phyloP scores from a whole-genome alignment of 2,888 invertebrate species.

The Pristionchus exspectatus region DNA sequence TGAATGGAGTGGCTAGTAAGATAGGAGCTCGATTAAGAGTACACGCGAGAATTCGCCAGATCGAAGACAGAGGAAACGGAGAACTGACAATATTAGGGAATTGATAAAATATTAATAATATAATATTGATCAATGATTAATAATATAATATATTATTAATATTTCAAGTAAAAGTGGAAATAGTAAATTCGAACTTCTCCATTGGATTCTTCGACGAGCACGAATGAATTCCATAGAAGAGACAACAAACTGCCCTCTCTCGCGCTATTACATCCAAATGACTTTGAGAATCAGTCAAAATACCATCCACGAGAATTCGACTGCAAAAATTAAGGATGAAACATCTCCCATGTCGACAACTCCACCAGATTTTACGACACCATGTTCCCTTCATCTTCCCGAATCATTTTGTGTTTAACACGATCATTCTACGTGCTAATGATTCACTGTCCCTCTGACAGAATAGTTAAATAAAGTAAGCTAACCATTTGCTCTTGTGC shows the following conservation, averaged over 20 bases:
- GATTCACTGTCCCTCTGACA: too few relatives aligned
- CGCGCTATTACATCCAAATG: not conserved
- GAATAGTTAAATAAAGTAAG: not conserved
- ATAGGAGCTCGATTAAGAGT: constrained; percentile 26
- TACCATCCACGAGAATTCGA: not conserved
- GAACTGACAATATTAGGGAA: not conserved
- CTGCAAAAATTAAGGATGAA: not conserved
- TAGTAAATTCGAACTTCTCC: not conserved
- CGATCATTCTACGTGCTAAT: too few relatives aligned
- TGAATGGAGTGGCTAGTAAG: constrained; percentile 25
- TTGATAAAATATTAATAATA: not conserved
- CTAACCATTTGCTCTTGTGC: constrained; percentile 5
- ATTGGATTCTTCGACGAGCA: constrained; percentile 14
- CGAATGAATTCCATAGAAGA: constrained; percentile 36
- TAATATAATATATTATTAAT: not conserved
- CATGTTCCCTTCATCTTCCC: too few relatives aligned
- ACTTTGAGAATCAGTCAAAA: not conserved
- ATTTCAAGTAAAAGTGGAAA: not conserved
- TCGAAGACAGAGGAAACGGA: not conserved
- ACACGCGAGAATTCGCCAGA: constrained; percentile 28
- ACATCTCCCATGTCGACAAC: too few relatives aligned
- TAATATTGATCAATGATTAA: too few relatives aligned
- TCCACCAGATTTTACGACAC: too few relatives aligned
- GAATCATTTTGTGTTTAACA: too few relatives aligned
- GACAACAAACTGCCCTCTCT: constrained; percentile 16